Evolutionary conservation across 2,888 invertebrate genomes (phyloP).

Genomic region (Muscina levida): DNA sequence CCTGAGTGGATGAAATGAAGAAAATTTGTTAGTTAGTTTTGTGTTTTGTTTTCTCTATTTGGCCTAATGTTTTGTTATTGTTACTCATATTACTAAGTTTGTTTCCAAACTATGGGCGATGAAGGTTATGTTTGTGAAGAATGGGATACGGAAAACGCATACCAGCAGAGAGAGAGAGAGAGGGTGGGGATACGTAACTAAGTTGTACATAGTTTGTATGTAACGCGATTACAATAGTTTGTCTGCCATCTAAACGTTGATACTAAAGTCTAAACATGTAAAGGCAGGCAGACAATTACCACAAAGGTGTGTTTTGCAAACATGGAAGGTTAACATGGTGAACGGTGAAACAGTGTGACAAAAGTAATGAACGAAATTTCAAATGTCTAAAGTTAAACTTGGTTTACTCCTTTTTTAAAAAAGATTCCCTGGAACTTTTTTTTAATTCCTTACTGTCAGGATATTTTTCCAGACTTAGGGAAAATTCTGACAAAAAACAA

Average conservation of each 20-base stretch:
- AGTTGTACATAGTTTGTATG: neutral
- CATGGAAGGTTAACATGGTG: neutral
- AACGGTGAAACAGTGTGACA: neutral
- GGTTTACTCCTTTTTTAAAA: no score
- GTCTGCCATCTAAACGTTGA: neutral
- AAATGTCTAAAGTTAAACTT: neutral
- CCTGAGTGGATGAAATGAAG: conserved; percentile 80
- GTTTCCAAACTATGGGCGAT: neutral
- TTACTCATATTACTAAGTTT: neutral
- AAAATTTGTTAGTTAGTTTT: conserved; percentile 1
- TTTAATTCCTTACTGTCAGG: no score
- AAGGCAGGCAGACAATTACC: neutral
- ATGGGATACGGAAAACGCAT: conserved; percentile 5
- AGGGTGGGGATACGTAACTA: neutral
- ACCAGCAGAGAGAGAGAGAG: neutral
- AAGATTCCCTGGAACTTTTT: no score
- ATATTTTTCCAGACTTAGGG: no score
- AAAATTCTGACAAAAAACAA: no score
- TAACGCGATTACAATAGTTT: conserved; percentile 2
- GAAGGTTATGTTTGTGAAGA: conserved; percentile 1
- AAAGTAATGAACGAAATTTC: neutral
- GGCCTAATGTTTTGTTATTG: neutral
- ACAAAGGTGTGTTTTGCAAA: conserved; percentile 6
- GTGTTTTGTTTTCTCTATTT: no score
- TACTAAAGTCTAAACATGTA: neutral